phyloP scores from a whole-genome alignment of 2,113 vertebrate species.

The Pelecanus crispus region DNA sequence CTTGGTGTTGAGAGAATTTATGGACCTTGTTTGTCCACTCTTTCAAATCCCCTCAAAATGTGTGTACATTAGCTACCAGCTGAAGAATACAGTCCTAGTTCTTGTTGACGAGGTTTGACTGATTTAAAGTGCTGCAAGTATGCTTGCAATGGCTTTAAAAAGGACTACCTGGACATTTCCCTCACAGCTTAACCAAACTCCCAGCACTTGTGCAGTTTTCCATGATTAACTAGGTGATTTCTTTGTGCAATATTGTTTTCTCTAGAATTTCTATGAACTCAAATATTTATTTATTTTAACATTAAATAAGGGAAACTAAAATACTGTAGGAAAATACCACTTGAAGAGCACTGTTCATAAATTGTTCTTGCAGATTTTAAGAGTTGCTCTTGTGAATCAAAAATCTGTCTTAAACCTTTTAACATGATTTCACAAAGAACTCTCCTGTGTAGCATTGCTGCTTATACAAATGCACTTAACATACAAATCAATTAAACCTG shows the following conservation, averaged over 20 bases:
- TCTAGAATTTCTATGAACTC: not conserved
- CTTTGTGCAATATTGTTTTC: not conserved
- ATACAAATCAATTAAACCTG: not conserved
- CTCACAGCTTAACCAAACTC: not conserved
- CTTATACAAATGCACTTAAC: not conserved
- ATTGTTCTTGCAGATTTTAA: not conserved
- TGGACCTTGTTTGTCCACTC: not conserved
- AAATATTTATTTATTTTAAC: conserved; percentile 46
- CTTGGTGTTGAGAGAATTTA: conserved; percentile 8
- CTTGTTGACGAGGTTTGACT: not conserved
- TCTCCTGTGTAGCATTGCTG: not conserved
- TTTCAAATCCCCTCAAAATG: not conserved
- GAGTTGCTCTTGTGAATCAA: not conserved
- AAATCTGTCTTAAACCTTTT: not conserved
- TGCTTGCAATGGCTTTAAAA: not conserved
- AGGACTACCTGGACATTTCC: not conserved
- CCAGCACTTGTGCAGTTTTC: not conserved
- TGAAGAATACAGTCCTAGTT: not conserved
- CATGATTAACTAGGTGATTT: not conserved
- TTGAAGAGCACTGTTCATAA: not conserved
- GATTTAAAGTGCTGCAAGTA: not conserved
- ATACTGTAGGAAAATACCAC: conserved; percentile 5
- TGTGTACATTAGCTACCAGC: not conserved
- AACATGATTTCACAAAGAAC: not conserved
- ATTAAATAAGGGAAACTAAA: conserved; percentile 27